phyloP scores from a whole-genome alignment of 2,797 vertebrate species.

The Ambastaia sidthimunki region DNA sequence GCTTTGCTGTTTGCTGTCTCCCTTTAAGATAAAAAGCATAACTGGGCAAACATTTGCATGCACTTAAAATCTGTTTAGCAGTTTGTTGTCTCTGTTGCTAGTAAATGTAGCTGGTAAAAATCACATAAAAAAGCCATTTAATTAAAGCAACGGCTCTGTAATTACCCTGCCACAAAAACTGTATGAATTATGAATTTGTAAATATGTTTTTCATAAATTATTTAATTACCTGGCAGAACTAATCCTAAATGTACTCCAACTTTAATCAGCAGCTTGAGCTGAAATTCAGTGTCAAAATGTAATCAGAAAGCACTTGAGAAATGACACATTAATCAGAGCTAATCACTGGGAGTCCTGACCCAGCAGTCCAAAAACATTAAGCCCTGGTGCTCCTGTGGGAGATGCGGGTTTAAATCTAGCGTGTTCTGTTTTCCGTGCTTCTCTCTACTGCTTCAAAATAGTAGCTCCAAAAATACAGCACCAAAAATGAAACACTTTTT shows the following conservation, averaged over 20 bases:
- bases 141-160: neutral
- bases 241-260: neutral
- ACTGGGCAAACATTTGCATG: slow-evolving; percentile 70
- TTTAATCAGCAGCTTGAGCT: neutral
- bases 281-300: neutral
- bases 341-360: neutral
- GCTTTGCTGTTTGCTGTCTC: slow-evolving; percentile 56
- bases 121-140: slow-evolving; percentile 16
- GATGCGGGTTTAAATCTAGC: neutral
- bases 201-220: neutral
- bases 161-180: neutral
- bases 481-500: neutral
- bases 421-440: neutral
- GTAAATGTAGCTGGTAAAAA: slow-evolving; percentile 49
- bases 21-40: slow-evolving; percentile 67
- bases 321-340: neutral
- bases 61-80: slow-evolving; percentile 71
- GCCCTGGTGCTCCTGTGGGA: neutral
- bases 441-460: neutral
- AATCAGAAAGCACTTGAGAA: neutral
- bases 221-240: neutral
- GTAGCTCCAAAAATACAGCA: neutral
- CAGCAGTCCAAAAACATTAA: neutral
- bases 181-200: neutral
- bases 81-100: slow-evolving; percentile 60